These are phyloP conservation scores for Conchocele bisecta DNA, from an alignment of 2,888 invertebrate species.

Conservation along the genomic window DNA sequence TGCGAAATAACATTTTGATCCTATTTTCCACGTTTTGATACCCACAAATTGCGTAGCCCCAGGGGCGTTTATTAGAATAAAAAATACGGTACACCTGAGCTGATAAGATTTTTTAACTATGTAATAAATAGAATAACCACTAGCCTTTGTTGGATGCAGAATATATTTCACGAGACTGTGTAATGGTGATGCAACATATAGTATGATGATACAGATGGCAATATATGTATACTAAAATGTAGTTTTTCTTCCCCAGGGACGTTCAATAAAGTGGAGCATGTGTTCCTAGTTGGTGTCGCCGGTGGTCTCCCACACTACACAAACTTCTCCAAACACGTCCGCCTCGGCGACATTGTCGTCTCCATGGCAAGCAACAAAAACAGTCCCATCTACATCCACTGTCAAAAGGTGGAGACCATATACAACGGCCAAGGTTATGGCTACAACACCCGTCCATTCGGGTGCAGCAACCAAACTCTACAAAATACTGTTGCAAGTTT, in stretches of 20 bases:
- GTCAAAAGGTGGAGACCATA: conserved; percentile 84
- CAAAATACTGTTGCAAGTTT: conserved; percentile 63
- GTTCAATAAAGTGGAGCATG: conserved; percentile 96
- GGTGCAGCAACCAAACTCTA: conserved; percentile 63
- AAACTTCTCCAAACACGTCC: conserved; percentile 95
- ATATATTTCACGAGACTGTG: too few species aligned
- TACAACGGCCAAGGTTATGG: conserved; percentile 56
- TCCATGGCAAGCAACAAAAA: conserved; percentile 69
- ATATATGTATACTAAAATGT: not conserved
- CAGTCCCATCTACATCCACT: conserved; percentile 89
- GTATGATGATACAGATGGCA: not conserved
- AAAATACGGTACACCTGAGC: too few species aligned
- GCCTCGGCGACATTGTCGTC: conserved; percentile 86
- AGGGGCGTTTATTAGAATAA: too few species aligned
- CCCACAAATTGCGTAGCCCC: too few species aligned
- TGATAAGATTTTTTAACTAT: too few species aligned
- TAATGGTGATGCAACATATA: too few species aligned
- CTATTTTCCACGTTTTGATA: too few species aligned
- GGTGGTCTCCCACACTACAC: conserved; percentile 99
- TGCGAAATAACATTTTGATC: too few species aligned
- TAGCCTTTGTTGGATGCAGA: too few species aligned
- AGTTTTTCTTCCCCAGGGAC: conserved; percentile 86
- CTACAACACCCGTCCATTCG: conserved; percentile 72
- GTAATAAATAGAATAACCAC: too few species aligned
- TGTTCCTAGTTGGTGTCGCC: conserved; percentile 97